Evolutionary conservation across 2,797 vertebrate species (phyloP).

Genomic region (Clarias fuscus): DNA sequence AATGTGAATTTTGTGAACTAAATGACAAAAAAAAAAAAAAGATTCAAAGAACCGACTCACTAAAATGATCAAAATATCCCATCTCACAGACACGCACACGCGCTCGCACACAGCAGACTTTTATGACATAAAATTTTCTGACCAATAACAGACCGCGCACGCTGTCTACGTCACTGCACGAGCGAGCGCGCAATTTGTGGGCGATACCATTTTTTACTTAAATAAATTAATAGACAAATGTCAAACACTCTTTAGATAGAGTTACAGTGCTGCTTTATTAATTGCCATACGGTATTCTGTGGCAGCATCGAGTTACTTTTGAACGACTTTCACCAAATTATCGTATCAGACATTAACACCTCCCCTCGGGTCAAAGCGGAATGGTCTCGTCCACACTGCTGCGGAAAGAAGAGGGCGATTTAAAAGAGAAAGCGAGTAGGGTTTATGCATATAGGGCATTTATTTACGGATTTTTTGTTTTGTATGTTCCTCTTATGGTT

Average conservation of each 20-base stretch:
- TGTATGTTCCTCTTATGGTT: background rate
- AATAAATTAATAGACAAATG: background rate
- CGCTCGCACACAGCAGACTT: background rate
- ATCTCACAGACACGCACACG: no score
- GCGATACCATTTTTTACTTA: slow-evolving; percentile 31
- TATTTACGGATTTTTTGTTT: background rate
- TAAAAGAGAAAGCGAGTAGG: background rate
- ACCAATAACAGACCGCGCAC: background rate
- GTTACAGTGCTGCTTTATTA: background rate
- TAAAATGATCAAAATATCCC: no score
- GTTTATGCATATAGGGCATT: background rate
- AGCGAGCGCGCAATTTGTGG: background rate
- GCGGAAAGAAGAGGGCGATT: slow-evolving; percentile 21
- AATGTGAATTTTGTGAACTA: no score
- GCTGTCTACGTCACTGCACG: background rate
- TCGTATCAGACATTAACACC: background rate
- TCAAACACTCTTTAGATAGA: background rate
- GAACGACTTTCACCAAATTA: background rate
- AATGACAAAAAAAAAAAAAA: no score
- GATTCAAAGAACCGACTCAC: no score
- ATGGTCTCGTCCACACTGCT: slow-evolving; percentile 9
- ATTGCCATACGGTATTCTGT: background rate
- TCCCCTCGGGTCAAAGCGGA: background rate
- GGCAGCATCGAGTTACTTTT: background rate
- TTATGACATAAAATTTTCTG: background rate